Evolutionary conservation across 2,113 vertebrate species (phyloP), one percentile per base, ranked within the genome.

Genomic region (Numida meleagris): DNA sequence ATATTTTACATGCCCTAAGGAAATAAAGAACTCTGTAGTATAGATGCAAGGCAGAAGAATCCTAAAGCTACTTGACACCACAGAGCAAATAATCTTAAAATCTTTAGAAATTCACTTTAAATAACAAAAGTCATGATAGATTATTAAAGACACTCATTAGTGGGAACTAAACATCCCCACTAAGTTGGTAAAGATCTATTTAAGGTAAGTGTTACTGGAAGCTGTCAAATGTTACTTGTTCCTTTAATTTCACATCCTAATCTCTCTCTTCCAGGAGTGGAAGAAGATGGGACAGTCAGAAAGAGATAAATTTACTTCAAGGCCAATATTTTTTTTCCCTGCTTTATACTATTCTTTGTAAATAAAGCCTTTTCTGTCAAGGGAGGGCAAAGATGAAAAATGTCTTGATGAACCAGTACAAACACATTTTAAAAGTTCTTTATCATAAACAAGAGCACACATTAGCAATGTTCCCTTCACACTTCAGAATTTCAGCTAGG

Each of bases 41-140:
- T 33, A 82, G 62, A 71, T 45, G 89, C 33, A 18, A 89, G 19
- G 20, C 14, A 88, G 81, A 91, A 57, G 36, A 71, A 38, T 3
- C 19, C 31, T 48, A 42, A 82, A 45, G 48, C 25, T 88, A 55
- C 24, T 73, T 82, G 57, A 68, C 20, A 82, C 1, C 13, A 83
- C 83, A 15, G 29, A 83, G 51, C 3, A 80, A 92, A 33, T 46
- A 43, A 73, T 33, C 7, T 1, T 65, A 70, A 88, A 63, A 51
- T 63, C 18, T 90, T 89, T 40, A 82, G 16, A 33, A 84, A 95
- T 38, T 16, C 50, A 40, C 34, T 95, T 91, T 53, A 88, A 89
- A 81, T 51, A 93, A 55, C 23, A 93, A 53, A 10, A 53, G 27
- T n/a, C 6, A 45, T n/a, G 10, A 13, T 38, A 36, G 23, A 76